phyloP scores from a whole-genome alignment of 2,113 vertebrate genomes.

The Sinocyclocheilus maitianheensis region DNA sequence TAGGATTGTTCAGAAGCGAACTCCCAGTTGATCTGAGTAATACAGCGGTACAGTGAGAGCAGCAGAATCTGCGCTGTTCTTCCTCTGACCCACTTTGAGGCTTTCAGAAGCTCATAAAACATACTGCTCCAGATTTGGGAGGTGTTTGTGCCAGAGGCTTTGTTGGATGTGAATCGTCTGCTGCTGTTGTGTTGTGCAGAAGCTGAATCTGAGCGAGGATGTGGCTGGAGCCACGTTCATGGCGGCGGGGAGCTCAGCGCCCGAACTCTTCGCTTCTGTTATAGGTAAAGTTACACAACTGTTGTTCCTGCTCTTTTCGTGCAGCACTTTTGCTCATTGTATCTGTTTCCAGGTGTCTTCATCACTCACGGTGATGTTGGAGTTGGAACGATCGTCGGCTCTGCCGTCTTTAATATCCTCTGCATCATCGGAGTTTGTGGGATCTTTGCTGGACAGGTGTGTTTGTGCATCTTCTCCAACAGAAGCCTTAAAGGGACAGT shows the following conservation, averaged over 20 bases:
- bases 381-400: slow-evolving; percentile 96
- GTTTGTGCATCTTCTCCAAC: not conserved
- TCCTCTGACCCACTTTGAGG: not conserved
- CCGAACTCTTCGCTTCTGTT: slow-evolving; percentile 94
- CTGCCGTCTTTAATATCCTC: slow-evolving; percentile 96
- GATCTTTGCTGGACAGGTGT: slow-evolving; percentile 96
- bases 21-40: not conserved
- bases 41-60: not conserved
- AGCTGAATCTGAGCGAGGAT: slow-evolving; percentile 93
- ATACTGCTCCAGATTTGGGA: not conserved
- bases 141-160: slow-evolving; percentile 9
- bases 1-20: slow-evolving; percentile 62
- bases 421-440: slow-evolving; percentile 98
- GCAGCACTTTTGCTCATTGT: not conserved
- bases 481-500: not conserved
- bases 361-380: slow-evolving; percentile 97
- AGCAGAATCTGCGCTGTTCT: not conserved
- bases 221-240: slow-evolving; percentile 98
- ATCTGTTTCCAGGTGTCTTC: slow-evolving; percentile 85
- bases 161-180: not conserved
- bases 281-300: slow-evolving; percentile 78
- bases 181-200: slow-evolving; percentile 72
- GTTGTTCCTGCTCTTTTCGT: not conserved
- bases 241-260: slow-evolving; percentile 97
- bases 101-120: slow-evolving; percentile 11